Base-by-base conservation (phyloP, 2,888 invertebrate species). In the Sericinus montela region DNA sequence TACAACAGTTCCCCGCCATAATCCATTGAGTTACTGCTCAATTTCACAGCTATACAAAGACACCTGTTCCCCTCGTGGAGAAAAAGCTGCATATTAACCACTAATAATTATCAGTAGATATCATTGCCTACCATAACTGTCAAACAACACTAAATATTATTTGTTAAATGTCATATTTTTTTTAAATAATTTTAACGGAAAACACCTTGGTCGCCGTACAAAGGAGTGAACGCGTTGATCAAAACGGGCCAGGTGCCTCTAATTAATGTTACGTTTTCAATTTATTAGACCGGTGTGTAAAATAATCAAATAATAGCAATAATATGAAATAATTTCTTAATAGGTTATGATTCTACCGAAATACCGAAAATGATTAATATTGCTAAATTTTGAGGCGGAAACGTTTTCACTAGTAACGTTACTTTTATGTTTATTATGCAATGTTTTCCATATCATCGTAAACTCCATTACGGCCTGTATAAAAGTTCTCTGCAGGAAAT, bases 111-210 rank as follows among this genome's bases (percentile, higher is more conserved):
- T 70, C 75, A 19, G 19, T 19, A 69, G 75, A 79, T 37, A 80
- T 41, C 28, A 70, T 77, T 80, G 84, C 71, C 76, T 77, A 75
- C 78, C 77, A 84, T 87, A 87, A 87, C 83, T 85, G 86, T 87
- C 87, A 80, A 82, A 80, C 73, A 80, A 72, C 76, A 84, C 82
- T 85, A 87, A 88, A 87, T 85, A 85, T 86, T 85, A 82, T 88
- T 83, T 83, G 83, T 85, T 83, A 80, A 83, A 84, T 82, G 82
- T 72, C 73, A 69, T 80, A 76, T 75, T 67, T 81, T 84, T 75
- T 65, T 25, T 5, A 23, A 5, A 76, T 70, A 70, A 80, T 81
- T 84, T 85, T 81, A 80, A 73, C 80, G 83, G 72, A 82, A 80
- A 75, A 77, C 86, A 86, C 86, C 83, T 86, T 85, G 72, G 69